Percentiles rank a stretch among this genome's conserved stretches.
These are phyloP conservation scores for Galerucella calmariensis DNA, from an alignment of 2,888 invertebrate genomes.

Conservation along the genomic window DNA sequence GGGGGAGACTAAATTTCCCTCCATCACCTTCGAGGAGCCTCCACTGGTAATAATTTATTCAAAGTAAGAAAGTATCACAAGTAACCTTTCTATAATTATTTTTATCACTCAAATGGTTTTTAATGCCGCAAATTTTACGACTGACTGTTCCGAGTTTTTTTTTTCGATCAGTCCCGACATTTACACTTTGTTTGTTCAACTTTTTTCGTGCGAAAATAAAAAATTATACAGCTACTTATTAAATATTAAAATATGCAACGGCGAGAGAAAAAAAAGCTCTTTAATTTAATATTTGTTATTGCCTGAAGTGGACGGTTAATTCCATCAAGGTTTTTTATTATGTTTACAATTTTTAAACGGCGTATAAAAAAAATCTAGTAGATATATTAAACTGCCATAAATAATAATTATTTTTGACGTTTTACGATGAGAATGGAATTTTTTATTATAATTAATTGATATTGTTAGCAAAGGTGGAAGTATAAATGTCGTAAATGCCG, in stretches of 20 bases:
- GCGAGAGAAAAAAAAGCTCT: neutral
- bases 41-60: too few species aligned
- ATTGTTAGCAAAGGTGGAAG: neutral
- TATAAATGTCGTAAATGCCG: too few species aligned
- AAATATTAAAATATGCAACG: conserved; percentile 1
- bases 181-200: too few species aligned
- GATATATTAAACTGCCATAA: neutral
- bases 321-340: neutral
- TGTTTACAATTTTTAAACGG: conserved; percentile 1
- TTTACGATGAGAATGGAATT: neutral
- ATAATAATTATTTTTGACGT: conserved; percentile 13
- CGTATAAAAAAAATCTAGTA: conserved; percentile 2
- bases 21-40: too few species aligned
- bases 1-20: too few species aligned
- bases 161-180: too few species aligned
- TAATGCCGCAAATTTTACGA: too few species aligned
- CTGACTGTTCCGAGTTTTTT: too few species aligned
- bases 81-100: too few species aligned
- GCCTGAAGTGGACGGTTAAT: neutral
- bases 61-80: too few species aligned
- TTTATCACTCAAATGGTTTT: too few species aligned
- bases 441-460: neutral
- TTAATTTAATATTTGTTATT: neutral
- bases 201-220: neutral
- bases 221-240: neutral